Evolutionary conservation across 2,797 vertebrate genomes (phyloP), one percentile per base, ranked within the genome.

Genomic region (Urophycis tenuis): DNA sequence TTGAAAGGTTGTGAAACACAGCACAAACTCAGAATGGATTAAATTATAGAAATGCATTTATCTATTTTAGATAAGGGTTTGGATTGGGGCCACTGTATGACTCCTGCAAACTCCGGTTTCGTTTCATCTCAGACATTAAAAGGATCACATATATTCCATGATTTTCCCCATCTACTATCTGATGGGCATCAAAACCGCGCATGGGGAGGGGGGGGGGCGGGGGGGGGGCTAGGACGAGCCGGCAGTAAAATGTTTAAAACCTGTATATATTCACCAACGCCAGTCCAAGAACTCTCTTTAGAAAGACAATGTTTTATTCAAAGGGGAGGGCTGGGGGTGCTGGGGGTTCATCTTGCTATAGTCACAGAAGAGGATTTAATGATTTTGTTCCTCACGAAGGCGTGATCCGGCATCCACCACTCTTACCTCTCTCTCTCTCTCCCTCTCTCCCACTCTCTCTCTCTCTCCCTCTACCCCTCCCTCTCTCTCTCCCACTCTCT

Each of bases 251-350:
- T 77, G 79, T 81, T 77, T 36, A 32, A 82, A 78, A 85, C 74
- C 73, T 75, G 19, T 70, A 83, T 82, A 49, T 74, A 80, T 84
- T 86, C 74, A 85, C 32, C 60, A 72, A 82, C 74, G 75, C 73
- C 78, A 79, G 72, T 79, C 79, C 49, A 75, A 53, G 64, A 35
- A 19, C 34, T 80, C 60, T 77, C 33, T 85, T 79, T 78, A 72
- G 29, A 84, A 80, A 80, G 29, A 73, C 30, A 60, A 79, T 85
- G 64, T 86, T 85, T 87, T 80, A 87, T 87, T 86, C 35, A 86
- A 69, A 84, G 33, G 41, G 73, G 76, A 25, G 70, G 29, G 15
- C 82, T 30, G 69, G 75, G 70, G 30, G n/a, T n/a, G n/a, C n/a
- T n/a, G n/a, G 12, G 83, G 41, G 69, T 72, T 87, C 77, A 82